Evolutionary conservation across 1,140 invertebrate species (phyloP).

Genomic region (Hylaeus anthracinus): DNA sequence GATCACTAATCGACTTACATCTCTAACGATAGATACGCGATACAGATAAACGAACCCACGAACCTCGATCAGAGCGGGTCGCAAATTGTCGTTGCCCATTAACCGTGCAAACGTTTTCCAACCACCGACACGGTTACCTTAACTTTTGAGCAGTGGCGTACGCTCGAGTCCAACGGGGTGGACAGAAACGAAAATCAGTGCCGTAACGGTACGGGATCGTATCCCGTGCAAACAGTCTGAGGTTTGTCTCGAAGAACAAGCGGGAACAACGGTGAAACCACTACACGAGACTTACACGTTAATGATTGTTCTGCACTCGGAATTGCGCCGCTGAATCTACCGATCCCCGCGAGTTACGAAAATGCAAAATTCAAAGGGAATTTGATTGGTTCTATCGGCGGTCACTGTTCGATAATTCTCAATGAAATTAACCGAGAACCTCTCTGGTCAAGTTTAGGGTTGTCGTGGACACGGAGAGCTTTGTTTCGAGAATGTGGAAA

Average conservation of each 20-base stretch:
- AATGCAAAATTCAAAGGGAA: background rate
- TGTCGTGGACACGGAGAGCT: background rate
- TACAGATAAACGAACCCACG: background rate
- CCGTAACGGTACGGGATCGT: background rate
- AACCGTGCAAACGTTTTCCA: background rate
- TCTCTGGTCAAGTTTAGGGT: background rate
- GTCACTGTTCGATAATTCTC: no score
- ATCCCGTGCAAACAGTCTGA: background rate
- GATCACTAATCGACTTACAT: constrained; percentile 27
- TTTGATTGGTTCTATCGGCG: background rate
- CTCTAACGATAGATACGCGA: constrained; percentile 32
- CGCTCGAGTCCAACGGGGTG: no score
- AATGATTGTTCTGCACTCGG: constrained; percentile 58
- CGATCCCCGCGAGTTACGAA: background rate
- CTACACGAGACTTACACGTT: constrained; percentile 17
- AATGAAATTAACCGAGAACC: no score
- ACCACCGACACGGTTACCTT: no score
- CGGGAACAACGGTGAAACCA: background rate
- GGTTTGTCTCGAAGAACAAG: background rate
- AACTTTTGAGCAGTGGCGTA: no score
- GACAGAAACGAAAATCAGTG: no score
- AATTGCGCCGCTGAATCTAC: constrained; percentile 1
- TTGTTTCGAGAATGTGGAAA: background rate
- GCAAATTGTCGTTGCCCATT: background rate
- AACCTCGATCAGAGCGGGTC: background rate